phyloP scores from a whole-genome alignment of 1,140 invertebrate species.

The Armadillidium nasatum region DNA sequence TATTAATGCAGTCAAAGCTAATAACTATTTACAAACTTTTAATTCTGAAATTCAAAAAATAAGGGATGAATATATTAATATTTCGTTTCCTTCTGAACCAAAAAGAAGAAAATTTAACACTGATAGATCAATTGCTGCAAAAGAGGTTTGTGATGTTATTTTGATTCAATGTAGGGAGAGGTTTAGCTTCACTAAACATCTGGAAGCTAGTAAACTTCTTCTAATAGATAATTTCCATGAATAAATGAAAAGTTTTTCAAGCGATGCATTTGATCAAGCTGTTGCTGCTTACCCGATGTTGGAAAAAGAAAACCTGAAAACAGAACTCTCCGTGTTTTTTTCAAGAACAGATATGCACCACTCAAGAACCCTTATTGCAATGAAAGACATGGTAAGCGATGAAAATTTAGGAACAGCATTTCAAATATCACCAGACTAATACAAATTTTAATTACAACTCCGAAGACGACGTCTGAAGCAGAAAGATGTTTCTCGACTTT shows the following conservation, averaged over 20 bases:
- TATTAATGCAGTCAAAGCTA: slow-evolving; percentile 18
- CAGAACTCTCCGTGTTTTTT: slow-evolving; percentile 36
- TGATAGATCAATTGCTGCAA: slow-evolving; percentile 30
- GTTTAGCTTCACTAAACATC: slow-evolving; percentile 35
- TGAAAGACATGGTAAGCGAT: slow-evolving; percentile 27
- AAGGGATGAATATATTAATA: slow-evolving; percentile 28
- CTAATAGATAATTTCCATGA: slow-evolving; percentile 25
- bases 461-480: slow-evolving; percentile 31
- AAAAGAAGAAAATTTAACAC: slow-evolving; percentile 8
- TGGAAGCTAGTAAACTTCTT: slow-evolving; percentile 37
- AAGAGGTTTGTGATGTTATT: slow-evolving; percentile 35
- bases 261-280: slow-evolving; percentile 22
- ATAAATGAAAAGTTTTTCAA: slow-evolving; percentile 28
- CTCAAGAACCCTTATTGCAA: slow-evolving; percentile 23
- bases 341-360: slow-evolving; percentile 31
- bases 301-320: slow-evolving; percentile 37
- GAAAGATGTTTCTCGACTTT: slow-evolving; percentile 38
- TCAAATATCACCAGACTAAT: slow-evolving; percentile 33
- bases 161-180: slow-evolving; percentile 28
- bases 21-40: slow-evolving; percentile 24
- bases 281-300: slow-evolving; percentile 33
- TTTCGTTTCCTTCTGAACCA: neutral
- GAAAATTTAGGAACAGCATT: slow-evolving; percentile 30
- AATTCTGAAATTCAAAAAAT: slow-evolving; percentile 27
- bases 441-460: slow-evolving; percentile 39